These are phyloP conservation scores for Agrotis clavis DNA, from an alignment of 2,888 invertebrate genomes.

Conservation along the genomic window DNA sequence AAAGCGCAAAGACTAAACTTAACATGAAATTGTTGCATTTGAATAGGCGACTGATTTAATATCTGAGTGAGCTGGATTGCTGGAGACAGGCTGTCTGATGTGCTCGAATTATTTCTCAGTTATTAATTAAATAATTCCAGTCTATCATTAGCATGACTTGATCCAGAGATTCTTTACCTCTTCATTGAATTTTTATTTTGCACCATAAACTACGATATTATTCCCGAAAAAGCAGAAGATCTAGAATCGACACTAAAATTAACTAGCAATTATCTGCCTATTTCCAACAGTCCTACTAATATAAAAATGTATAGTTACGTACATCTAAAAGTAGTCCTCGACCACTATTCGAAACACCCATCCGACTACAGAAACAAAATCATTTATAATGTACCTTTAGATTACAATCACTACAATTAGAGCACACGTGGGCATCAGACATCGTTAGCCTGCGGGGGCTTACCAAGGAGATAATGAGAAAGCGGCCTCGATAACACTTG, in stretches of 20 bases:
- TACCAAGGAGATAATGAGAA: constrained; percentile 74
- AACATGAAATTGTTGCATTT: constrained; percentile 9
- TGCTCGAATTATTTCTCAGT: not conserved
- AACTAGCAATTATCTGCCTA: not conserved
- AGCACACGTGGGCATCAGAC: constrained; percentile 48
- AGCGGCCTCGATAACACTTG: constrained; percentile 73
- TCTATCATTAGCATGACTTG: not conserved
- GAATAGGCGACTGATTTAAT: constrained; percentile 1
- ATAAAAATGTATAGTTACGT: not conserved
- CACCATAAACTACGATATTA: not conserved
- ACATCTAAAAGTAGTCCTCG: not conserved
- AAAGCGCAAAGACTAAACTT: constrained; percentile 4
- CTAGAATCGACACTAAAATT: not conserved
- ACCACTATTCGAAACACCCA: not conserved
- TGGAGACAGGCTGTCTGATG: not conserved
- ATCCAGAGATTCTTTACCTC: not conserved
- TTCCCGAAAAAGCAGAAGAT: not conserved
- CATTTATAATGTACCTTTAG: constrained; percentile 10
- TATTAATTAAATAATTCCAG: not conserved
- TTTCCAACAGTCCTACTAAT: not conserved
- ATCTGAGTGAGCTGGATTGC: not conserved
- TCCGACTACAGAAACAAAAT: constrained; percentile 7
- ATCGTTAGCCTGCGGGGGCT: constrained; percentile 50
- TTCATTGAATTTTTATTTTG: too few species aligned
- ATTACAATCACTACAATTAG: constrained; percentile 46